Percentiles rank a stretch among this genome's conserved stretches.
Evolutionary conservation across 2,113 vertebrate species (phyloP).

Genomic region (Hylia prasina): DNA sequence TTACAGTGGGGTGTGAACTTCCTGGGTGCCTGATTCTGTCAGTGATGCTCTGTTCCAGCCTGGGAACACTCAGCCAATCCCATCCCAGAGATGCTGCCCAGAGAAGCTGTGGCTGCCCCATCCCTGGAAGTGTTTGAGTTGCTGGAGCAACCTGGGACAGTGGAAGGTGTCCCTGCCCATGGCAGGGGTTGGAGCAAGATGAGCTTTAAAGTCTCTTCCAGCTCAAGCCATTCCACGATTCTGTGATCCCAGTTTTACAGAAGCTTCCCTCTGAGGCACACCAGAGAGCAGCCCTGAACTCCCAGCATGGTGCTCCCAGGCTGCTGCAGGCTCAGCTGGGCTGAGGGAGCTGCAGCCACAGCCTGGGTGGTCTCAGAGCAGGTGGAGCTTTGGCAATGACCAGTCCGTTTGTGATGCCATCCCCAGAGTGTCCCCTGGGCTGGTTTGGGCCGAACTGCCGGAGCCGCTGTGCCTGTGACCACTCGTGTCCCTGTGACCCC

Average conservation of each 20-base stretch:
- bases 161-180: neutral
- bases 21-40: rapidly evolving
- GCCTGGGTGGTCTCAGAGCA: neutral
- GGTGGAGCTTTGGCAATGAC: neutral
- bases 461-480: constrained; percentile 74
- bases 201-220: neutral
- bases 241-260: neutral
- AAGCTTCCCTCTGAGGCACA: neutral
- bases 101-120: neutral
- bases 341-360: neutral
- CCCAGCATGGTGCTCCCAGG: neutral
- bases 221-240: too few species aligned
- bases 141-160: neutral
- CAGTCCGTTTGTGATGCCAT: neutral
- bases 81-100: neutral
- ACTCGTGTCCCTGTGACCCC: constrained; percentile 80
- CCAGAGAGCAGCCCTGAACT: neutral
- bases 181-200: neutral
- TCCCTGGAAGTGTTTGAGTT: neutral
- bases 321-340: neutral
- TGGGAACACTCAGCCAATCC: neutral
- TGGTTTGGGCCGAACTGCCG: constrained; percentile 78
- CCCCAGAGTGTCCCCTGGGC: constrained; percentile 81
- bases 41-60: neutral
- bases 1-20: neutral